phyloP scores from a whole-genome alignment of 1,140 invertebrate genomes.

The Zaprionus kolodkinae region DNA sequence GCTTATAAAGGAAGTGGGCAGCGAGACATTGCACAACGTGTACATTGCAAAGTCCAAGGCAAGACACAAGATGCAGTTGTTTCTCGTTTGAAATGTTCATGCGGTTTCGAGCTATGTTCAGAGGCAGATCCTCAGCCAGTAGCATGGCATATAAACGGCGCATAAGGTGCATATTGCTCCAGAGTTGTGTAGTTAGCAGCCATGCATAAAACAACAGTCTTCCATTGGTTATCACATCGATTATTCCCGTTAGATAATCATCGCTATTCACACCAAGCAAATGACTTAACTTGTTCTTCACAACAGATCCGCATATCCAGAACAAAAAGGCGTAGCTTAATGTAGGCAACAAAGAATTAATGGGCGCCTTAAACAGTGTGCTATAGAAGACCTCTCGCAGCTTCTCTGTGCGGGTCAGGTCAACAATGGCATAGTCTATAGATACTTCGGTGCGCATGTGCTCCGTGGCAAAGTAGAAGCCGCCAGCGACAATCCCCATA shows the following conservation, averaged over 20 bases:
- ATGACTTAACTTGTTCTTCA: conserved; percentile 48
- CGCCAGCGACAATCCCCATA: conserved; percentile 88
- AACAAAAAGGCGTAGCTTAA: conserved; percentile 85
- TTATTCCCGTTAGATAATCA: conserved; percentile 57
- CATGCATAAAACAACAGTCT: conserved; percentile 87
- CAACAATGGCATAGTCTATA: conserved; percentile 88
- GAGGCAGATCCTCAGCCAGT: conserved; percentile 88
- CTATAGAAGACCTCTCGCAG: conserved; percentile 86
- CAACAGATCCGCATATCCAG: conserved; percentile 48
- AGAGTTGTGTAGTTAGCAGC: conserved; percentile 88
- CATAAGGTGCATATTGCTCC: conserved; percentile 89
- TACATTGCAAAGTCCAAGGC: conserved; percentile 85
- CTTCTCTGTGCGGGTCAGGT: conserved; percentile 88
- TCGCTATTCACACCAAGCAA: conserved; percentile 60
- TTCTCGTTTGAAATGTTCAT: conserved; percentile 18
- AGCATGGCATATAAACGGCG: conserved; percentile 88
- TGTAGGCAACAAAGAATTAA: conserved; percentile 86
- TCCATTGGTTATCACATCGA: conserved; percentile 52
- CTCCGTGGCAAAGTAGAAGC: conserved; percentile 87
- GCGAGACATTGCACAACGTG: conserved; percentile 89
- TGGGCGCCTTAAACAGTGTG: conserved; percentile 86
- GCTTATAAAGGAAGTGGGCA: conserved; percentile 88
- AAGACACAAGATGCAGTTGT: conserved; percentile 85
- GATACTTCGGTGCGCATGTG: conserved; percentile 86
- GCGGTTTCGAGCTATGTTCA: conserved; percentile 85